Evolutionary conservation across 1,140 invertebrate species (phyloP).

Genomic region (Philotrypesis tridentata): DNA sequence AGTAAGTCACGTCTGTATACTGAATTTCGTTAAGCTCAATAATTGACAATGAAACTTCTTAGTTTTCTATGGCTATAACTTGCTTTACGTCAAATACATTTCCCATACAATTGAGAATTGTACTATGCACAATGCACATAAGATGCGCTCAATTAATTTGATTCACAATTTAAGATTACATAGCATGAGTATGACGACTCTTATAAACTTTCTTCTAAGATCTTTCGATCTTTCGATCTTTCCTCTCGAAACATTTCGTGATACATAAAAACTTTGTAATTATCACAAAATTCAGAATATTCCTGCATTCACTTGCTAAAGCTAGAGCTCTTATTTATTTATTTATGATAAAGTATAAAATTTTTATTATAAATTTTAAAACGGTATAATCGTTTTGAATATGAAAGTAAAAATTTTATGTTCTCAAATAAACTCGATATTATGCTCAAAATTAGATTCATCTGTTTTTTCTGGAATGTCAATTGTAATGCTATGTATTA

Average conservation of each 20-base stretch:
- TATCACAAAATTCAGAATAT: not conserved
- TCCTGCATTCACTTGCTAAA: not conserved
- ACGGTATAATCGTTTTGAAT: not conserved
- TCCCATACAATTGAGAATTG: not conserved
- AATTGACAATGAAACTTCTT: not conserved
- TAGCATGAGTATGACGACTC: not conserved
- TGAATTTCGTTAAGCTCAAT: not conserved
- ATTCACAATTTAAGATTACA: constrained; percentile 12
- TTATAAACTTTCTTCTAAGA: not conserved
- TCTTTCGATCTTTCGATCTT: too few relatives aligned
- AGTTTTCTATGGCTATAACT: not conserved
- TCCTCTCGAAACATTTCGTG: not conserved
- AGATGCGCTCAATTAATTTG: not conserved
- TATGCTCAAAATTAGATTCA: too few relatives aligned
- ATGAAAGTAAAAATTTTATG: not conserved
- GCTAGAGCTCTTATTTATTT: not conserved
- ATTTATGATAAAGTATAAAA: not conserved
- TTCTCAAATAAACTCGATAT: too few relatives aligned
- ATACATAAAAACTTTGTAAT: too few relatives aligned
- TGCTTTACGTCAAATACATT: not conserved
- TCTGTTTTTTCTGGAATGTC: too few relatives aligned
- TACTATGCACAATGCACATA: not conserved
- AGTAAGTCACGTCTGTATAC: not conserved
- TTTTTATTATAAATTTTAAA: not conserved
- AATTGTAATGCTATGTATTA: too few relatives aligned